phyloP scores from a whole-genome alignment of 2,113 vertebrate species.

The Spheniscus mendiculus region DNA sequence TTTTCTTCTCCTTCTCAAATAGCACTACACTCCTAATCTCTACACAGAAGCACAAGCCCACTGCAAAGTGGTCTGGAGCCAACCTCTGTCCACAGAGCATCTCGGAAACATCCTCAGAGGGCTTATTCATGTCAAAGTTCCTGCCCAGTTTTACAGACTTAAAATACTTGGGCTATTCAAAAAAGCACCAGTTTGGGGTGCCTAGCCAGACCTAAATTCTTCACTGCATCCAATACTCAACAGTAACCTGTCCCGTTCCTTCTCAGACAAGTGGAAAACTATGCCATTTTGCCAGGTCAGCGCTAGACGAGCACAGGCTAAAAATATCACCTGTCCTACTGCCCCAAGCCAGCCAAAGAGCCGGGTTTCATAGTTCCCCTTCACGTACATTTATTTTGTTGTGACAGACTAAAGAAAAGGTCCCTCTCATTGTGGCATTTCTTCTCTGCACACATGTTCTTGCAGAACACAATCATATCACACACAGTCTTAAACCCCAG shows the following conservation, averaged over 20 bases:
- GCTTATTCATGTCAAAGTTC: neutral
- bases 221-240: neutral
- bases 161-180: neutral
- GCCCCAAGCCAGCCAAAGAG: neutral
- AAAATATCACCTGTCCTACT: neutral
- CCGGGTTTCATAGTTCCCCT: neutral
- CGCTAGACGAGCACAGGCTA: neutral
- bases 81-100: neutral
- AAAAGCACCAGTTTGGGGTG: neutral
- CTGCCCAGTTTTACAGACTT: neutral
- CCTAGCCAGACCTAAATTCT: neutral
- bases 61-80: neutral
- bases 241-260: neutral
- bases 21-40: neutral
- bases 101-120: neutral
- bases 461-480: constrained; percentile 63
- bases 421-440: constrained; percentile 4
- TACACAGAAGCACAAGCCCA: neutral
- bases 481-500: constrained; percentile 13
- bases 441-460: constrained; percentile 15
- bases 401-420: neutral
- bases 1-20: neutral
- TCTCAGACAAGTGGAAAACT: neutral
- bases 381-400: neutral
- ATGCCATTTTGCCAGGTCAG: neutral